phyloP scores from a whole-genome alignment of 2,888 invertebrate species.

The Hanleya hanleyi region DNA sequence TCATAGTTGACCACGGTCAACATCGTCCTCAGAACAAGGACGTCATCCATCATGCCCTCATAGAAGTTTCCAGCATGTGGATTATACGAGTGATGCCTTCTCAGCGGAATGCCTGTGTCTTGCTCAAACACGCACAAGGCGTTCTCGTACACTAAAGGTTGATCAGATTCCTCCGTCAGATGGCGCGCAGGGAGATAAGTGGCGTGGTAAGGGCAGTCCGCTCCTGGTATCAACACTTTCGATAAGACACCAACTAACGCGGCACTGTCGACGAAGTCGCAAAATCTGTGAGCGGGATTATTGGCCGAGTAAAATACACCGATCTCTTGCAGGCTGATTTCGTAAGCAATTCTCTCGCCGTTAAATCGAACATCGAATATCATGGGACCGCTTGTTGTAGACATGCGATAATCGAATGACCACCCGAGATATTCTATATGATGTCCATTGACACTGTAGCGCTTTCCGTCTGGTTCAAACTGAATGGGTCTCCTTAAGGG shows the following conservation, averaged over 20 bases:
- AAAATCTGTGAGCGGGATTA: slow-evolving; percentile 42
- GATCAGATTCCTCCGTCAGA: slow-evolving; percentile 22
- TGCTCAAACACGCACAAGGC: slow-evolving; percentile 59
- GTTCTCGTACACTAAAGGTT: slow-evolving; percentile 28
- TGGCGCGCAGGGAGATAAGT: slow-evolving; percentile 45
- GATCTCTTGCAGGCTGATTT: slow-evolving; percentile 61
- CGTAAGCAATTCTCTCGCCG: slow-evolving; percentile 56
- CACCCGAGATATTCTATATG: slow-evolving; percentile 57
- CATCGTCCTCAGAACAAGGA: slow-evolving; percentile 52
- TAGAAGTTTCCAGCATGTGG: slow-evolving; percentile 36
- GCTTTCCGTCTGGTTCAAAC: slow-evolving; percentile 51
- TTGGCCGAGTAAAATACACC: slow-evolving; percentile 56
- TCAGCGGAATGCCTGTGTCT: slow-evolving; percentile 48
- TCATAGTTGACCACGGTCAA: slow-evolving; percentile 60
- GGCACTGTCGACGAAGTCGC: slow-evolving; percentile 51
- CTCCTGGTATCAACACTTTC: slow-evolving; percentile 53
- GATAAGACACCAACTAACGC: slow-evolving; percentile 47
- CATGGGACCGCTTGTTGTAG: slow-evolving; percentile 48
- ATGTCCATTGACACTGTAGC: slow-evolving; percentile 50
- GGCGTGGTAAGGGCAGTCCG: slow-evolving; percentile 62
- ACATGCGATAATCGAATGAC: slow-evolving; percentile 57
- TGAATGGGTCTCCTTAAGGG: slow-evolving; percentile 44
- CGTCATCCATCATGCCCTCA: slow-evolving; percentile 54
- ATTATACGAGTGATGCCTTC: slow-evolving; percentile 43
- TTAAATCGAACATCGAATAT: slow-evolving; percentile 50